Percentiles rank a stretch among this genome's conserved stretches.
These are phyloP conservation scores for Eristalis pertinax DNA, from an alignment of 2,888 invertebrate genomes.

Conservation along the genomic window DNA sequence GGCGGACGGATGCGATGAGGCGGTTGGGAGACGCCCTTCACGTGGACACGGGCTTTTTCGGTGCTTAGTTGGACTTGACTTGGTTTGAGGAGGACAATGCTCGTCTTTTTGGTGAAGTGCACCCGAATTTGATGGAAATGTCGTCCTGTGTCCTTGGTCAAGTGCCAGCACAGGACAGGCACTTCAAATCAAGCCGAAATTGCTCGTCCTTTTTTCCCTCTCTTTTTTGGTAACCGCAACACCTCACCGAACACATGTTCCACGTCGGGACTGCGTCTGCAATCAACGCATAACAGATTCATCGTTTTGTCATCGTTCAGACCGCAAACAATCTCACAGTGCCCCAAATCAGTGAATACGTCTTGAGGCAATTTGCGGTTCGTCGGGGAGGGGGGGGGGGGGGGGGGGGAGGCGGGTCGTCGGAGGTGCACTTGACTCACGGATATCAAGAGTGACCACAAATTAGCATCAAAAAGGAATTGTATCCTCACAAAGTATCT, in stretches of 20 bases:
- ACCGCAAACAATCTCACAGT: conserved; percentile 20
- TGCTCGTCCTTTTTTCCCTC: not conserved
- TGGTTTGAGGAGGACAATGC: too few species aligned
- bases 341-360: not conserved
- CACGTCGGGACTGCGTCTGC: not conserved
- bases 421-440: too few species aligned
- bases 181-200: too few species aligned
- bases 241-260: not conserved
- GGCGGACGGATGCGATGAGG: not conserved
- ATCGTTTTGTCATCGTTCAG: conserved; percentile 42
- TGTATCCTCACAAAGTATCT: conserved; percentile 16
- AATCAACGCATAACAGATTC: conserved; percentile 19
- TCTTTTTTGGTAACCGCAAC: not conserved
- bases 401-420: too few species aligned
- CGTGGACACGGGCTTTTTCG: not conserved
- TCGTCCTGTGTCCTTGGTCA: too few species aligned
- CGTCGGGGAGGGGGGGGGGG: too few species aligned
- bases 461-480: conserved; percentile 39
- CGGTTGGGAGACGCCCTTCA: not conserved
- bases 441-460: conserved; percentile 49
- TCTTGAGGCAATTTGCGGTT: conserved; percentile 37
- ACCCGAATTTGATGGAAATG: too few species aligned
- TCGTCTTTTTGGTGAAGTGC: too few species aligned
- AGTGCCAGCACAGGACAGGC: too few species aligned
- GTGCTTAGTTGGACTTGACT: not conserved